phyloP scores from a whole-genome alignment of 2,113 vertebrate species.

The Cettia cetti region DNA sequence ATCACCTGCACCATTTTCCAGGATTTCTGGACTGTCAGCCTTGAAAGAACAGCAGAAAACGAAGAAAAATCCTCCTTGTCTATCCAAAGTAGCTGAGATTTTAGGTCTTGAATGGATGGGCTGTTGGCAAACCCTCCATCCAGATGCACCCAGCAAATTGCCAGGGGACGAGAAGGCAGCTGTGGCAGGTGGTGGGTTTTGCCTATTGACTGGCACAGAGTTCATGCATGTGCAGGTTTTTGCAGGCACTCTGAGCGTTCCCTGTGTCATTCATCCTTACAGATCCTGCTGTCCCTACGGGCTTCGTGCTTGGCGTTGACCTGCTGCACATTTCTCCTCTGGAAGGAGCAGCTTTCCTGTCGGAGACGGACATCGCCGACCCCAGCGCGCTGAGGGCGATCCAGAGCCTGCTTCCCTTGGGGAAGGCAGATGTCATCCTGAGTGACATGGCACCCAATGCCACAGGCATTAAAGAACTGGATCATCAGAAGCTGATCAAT shows the following conservation, averaged over 20 bases:
- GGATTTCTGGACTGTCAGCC: not conserved
- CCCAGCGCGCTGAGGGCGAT: constrained; percentile 68
- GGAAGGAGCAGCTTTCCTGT: constrained; percentile 86
- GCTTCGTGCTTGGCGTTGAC: constrained; percentile 88
- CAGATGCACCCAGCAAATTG: not conserved
- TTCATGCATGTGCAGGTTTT: not conserved
- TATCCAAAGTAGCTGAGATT: not conserved
- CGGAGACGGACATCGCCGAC: constrained; percentile 76
- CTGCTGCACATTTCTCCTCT: constrained; percentile 81
- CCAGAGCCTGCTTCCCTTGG: constrained; percentile 76
- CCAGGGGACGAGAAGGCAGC: not conserved
- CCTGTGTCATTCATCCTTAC: not conserved
- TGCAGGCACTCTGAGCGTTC: not conserved
- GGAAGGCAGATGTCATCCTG: constrained; percentile 83
- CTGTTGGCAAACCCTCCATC: not conserved
- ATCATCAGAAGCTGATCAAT: constrained; percentile 83
- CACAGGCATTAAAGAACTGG: constrained; percentile 85
- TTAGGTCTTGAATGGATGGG: not conserved
- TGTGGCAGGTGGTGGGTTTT: not conserved
- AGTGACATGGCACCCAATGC: constrained; percentile 97
- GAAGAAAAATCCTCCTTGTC: not conserved
- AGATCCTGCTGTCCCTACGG: constrained; percentile 77
- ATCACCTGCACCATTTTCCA: not conserved
- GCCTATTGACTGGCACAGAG: not conserved
- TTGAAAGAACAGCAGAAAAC: not conserved